Evolutionary conservation across 2,797 vertebrate species (phyloP), one percentile per base, ranked within the genome.

Genomic region (Sebastes diaconus): DNA sequence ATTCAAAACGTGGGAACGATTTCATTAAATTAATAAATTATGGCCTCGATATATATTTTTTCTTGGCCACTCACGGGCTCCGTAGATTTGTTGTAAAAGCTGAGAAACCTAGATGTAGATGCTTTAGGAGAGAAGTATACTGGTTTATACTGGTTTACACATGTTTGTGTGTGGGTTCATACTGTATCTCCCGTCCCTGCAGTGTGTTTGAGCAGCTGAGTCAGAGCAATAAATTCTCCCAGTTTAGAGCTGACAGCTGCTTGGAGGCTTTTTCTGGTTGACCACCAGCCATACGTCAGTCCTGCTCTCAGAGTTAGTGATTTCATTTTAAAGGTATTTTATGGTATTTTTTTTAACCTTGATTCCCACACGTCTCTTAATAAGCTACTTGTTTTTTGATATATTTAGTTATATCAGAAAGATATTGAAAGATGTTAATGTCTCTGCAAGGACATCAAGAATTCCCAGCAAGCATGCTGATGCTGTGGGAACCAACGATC

Each of bases 221-320:
- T 72, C 24, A 25, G 80, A 72, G 61, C 79, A 72, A 86, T 88
- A 89, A 88, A 92, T 89, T 73, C 77, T 86, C 87, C 86, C 87
- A 84, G 73, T 90, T 91, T 87, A 84, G 87, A 88, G 24, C 72
- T 80, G 86, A 79, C 90, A 92, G 91, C 82, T 89, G 88, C 79
- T 78, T 54, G 57, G 70, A 68, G 68, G 34, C 59, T 68, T 87
- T 85, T 83, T 83, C 30, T 77, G 84, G n/a, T 77, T 60, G 70
- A 27, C 14, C 32, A 58, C 20, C 61, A 63, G 18, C 14, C 36
- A 39, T 59, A 78, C 29, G 4, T 32, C 39, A 8, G 1, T 25
- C 50, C 29, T 18, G 27, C 57, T 70, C 4, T 65, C 30, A 50
- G 22, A 34, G 22, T 22, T 18, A 32, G 11, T 52, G 10, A 32